phyloP scores from a whole-genome alignment of 2,113 vertebrate species.

The Pterocles gutturalis region DNA sequence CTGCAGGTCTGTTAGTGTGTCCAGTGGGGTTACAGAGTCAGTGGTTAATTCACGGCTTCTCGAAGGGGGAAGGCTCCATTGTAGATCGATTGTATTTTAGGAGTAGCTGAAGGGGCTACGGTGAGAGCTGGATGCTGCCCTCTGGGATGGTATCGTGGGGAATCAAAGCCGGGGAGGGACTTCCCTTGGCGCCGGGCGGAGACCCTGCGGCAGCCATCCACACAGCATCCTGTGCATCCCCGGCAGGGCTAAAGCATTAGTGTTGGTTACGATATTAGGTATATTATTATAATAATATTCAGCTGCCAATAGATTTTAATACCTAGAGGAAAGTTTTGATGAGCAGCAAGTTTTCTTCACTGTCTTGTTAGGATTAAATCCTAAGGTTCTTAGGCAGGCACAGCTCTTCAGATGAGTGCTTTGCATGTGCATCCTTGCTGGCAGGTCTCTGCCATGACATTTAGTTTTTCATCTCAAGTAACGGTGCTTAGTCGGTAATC shows the following conservation, averaged over 20 bases:
- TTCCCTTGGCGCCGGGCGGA: neutral
- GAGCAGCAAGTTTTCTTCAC: neutral
- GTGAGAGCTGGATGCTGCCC: neutral
- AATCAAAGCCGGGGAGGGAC: too few relatives aligned
- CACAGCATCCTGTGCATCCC: accelerated
- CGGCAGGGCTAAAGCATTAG: neutral
- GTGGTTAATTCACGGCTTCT: neutral
- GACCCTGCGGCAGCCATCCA: neutral
- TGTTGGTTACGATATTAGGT: neutral
- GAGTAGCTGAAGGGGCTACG: neutral
- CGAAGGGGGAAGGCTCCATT: neutral
- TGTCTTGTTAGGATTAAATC: neutral
- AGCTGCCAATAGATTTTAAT: neutral
- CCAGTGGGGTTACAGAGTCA: neutral
- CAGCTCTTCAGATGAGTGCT: neutral
- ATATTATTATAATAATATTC: neutral
- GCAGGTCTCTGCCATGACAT: neutral
- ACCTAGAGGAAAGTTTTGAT: neutral
- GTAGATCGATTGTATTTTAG: accelerated
- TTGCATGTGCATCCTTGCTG: neutral
- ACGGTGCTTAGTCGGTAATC: neutral
- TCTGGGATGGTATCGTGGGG: neutral
- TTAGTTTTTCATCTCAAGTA: neutral
- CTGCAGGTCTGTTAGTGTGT: neutral
- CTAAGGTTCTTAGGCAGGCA: neutral